Conservation (phyloP, 2,888 invertebrate species). For the Cataglyphis cursor region DNA sequence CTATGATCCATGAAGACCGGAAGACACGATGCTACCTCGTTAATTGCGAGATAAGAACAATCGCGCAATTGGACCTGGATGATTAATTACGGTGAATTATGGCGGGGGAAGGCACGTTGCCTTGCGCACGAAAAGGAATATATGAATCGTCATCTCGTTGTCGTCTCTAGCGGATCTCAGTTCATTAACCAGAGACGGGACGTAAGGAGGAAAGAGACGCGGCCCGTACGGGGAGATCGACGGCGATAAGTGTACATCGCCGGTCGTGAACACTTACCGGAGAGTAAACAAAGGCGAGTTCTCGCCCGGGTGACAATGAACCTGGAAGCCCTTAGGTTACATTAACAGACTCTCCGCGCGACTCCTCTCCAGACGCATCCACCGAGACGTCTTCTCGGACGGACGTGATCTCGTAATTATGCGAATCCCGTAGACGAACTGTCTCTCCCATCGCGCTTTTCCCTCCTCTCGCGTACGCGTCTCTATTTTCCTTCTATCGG, state of each 20-base stretch:
- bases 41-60: constrained; percentile 46
- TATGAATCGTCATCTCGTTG: constrained; percentile 29
- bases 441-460: constrained; percentile 59
- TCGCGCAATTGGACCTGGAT: constrained; percentile 56
- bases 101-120: constrained; percentile 40
- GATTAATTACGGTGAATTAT: constrained; percentile 59
- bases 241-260: constrained; percentile 74
- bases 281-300: constrained; percentile 80
- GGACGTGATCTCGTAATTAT: constrained; percentile 79
- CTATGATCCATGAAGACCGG: constrained; percentile 18
- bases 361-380: constrained; percentile 66
- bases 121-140: constrained; percentile 36
- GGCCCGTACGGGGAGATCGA: constrained; percentile 72
- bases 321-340: constrained; percentile 77
- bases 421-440: constrained; percentile 76
- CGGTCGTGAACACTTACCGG: constrained; percentile 61
- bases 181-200: constrained; percentile 79
- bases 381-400: constrained; percentile 67
- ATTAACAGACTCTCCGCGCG: constrained; percentile 68
- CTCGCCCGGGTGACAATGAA: constrained; percentile 83
- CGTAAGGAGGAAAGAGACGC: constrained; percentile 74
- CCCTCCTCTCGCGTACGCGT: constrained; percentile 27
- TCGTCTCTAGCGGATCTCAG: constrained; percentile 65
- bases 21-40: constrained; percentile 35
- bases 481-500: constrained; percentile 48